Evolutionary conservation across 30 jellyfish, hydroid and myxozoan species (phyloP).

Genomic region (Pseudorhiza aurosa): DNA sequence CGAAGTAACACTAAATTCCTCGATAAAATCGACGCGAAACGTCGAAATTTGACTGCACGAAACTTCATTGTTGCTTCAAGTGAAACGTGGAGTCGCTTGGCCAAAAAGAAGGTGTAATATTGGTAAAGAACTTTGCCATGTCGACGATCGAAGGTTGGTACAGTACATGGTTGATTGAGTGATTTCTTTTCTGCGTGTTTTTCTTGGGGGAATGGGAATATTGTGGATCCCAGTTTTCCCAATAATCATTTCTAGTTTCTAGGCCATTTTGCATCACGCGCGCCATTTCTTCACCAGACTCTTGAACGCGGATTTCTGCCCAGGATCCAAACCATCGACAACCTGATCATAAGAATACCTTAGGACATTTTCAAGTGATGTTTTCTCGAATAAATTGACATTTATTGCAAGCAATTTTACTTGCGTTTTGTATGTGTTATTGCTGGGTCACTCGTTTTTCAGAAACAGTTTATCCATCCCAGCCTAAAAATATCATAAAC

Average conservation of each 20-base stretch:
- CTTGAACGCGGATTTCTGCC: conserved; percentile 63
- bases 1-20: no score
- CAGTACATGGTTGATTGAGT: no score
- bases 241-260: conserved; percentile 57
- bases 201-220: conserved; percentile 58
- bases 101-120: not conserved
- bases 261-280: conserved; percentile 63
- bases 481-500: no score
- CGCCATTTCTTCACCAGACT: conserved; percentile 85
- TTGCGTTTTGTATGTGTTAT: no score
- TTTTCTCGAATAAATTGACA: no score
- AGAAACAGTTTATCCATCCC: no score
- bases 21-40: no score
- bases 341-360: no score
- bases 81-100: not conserved
- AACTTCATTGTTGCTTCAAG: not conserved
- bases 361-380: no score
- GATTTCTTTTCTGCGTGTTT: not conserved
- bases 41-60: not conserved
- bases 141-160: conserved; percentile 21
- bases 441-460: no score
- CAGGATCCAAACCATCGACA: conserved; percentile 44
- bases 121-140: not conserved
- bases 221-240: conserved; percentile 61
- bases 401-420: no score